Evolutionary conservation across 2,888 invertebrate species (phyloP), one percentile per base, ranked within the genome.

Genomic region (Cartodere bifasciata): DNA sequence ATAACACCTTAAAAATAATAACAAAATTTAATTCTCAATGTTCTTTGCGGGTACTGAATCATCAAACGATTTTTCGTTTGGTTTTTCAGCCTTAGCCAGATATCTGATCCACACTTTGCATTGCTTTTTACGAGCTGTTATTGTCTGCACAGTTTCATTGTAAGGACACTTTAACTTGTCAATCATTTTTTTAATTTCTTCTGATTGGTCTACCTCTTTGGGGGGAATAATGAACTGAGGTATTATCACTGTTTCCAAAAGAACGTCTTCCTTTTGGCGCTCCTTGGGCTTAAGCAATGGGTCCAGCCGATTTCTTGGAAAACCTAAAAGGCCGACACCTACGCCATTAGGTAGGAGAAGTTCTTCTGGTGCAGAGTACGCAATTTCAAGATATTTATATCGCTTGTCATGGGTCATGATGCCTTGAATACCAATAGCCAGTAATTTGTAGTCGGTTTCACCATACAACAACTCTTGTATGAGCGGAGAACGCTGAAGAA

Each of bases 251-350:
- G 37, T 35, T 35, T 43, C 41, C n/a, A 38, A 40, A 6, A 36
- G 25, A 5, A 35, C 17, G 23, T 46, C 42, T 32, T 43, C 42
- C 29, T 49, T 50, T 4, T 50, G 47, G 26, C 53, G 41, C 32
- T 54, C 50, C 35, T 47, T 47, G 6, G 49, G 48, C 37, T 51
- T 52, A 25, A 77, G 52, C 64, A 73, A 67, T 1, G 70, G 60
- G 46, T 76, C 74, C 41, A 72, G 72, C 25, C 58, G 47, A 5
- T 59, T 48, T 13, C 73, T 61, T 2, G 63, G 57, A 43, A 68
- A 52, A 3, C 77, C 77, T 27, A 77, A 53, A 31, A 77, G 67
- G 2, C 77, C 77, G 4, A 75, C 49, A 30, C 63, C 60, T 10
- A 74, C 56, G 2, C 62, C 58, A 10, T 58, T 38, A 12, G 60